Evolutionary conservation across 2,113 vertebrate species (phyloP).

Genomic region (Zootoca vivipara): DNA sequence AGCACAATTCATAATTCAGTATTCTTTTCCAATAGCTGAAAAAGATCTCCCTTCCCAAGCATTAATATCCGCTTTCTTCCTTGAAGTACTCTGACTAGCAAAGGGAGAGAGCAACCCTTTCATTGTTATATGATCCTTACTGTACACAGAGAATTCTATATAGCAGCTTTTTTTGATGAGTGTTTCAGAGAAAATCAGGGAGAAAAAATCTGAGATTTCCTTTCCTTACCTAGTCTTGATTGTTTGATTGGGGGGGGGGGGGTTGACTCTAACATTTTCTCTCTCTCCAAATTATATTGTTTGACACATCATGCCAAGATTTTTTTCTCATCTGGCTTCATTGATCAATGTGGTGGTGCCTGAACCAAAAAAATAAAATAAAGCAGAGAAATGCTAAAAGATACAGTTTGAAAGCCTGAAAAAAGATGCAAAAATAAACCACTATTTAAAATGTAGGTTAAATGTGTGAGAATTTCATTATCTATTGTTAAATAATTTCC

Average conservation of each 20-base stretch:
- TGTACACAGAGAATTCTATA: constrained; percentile 12
- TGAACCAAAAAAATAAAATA: background rate
- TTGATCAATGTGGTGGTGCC: background rate
- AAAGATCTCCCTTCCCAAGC: background rate
- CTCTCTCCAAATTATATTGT: background rate
- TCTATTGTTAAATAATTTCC: background rate
- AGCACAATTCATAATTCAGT: constrained; percentile 19
- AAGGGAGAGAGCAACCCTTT: background rate
- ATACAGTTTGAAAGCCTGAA: background rate
- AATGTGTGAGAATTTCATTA: background rate
- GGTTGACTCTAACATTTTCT: background rate
- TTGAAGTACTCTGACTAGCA: background rate
- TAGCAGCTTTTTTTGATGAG: background rate
- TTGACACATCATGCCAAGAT: background rate
- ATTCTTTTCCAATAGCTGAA: background rate
- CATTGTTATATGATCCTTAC: constrained; percentile 7
- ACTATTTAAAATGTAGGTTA: constrained; percentile 10
- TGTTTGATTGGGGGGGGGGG: background rate
- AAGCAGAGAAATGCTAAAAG: constrained; percentile 25
- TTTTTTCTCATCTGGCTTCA: background rate
- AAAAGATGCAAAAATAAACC: background rate
- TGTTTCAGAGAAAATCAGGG: constrained; percentile 4
- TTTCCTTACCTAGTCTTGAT: background rate
- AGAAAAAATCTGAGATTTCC: background rate
- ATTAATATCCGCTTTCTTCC: constrained; percentile 22